Percentiles rank a stretch among this genome's conserved stretches.
Evolutionary conservation across 37 sponge, comb jelly and placozoan genomes (phyloP).

Genomic region (Aplysina aerophoba): DNA sequence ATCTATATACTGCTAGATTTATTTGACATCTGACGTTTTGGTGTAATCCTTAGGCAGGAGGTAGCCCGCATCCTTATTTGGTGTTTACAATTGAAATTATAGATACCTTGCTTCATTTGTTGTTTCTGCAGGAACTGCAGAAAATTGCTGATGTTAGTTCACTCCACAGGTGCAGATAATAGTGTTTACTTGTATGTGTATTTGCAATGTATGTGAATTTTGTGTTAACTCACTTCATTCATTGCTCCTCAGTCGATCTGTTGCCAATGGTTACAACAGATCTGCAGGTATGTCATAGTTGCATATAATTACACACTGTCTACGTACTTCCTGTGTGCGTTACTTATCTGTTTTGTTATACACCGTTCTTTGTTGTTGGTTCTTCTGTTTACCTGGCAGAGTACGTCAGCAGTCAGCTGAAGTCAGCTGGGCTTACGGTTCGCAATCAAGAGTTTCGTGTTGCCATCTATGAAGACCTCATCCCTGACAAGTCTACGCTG

Average conservation of each 20-base stretch:
- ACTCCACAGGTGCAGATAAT: not conserved
- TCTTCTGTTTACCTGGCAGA: not conserved
- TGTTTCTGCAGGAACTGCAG: slow-evolving; percentile 30
- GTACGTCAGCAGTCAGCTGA: not conserved
- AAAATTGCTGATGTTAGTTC: not conserved
- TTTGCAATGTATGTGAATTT: no score
- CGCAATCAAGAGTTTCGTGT: not conserved
- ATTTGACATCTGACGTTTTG: no score
- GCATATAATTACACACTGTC: not conserved
- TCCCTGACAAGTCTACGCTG: not conserved
- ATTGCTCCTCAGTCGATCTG: slow-evolving; percentile 57
- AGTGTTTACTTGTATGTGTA: not conserved
- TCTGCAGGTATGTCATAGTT: slow-evolving; percentile 61
- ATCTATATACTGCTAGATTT: no score
- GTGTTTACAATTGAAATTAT: not conserved
- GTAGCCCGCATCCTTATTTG: not conserved
- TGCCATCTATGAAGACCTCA: slow-evolving; percentile 2
- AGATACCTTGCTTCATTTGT: not conserved
- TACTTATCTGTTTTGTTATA: not conserved
- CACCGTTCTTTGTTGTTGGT: no score
- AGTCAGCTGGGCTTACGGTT: not conserved
- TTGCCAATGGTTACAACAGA: slow-evolving; percentile 64
- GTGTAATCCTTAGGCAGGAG: not conserved
- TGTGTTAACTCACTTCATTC: no score
- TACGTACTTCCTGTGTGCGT: not conserved